These are phyloP conservation scores for Eupristina koningsbergeri DNA, from an alignment of 1,140 invertebrate genomes.

Conservation along the genomic window DNA sequence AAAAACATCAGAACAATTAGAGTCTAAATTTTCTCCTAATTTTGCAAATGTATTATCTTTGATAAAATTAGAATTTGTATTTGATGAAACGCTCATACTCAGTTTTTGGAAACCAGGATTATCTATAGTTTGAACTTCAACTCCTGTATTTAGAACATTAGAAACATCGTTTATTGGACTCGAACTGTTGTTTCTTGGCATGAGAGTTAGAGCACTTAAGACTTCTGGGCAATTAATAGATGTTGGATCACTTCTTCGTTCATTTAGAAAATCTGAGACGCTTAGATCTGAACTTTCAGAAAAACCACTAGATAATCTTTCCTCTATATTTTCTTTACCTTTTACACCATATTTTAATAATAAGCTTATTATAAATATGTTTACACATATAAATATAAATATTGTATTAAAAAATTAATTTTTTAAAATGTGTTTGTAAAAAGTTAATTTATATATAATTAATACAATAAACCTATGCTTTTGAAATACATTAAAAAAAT, in stretches of 20 bases:
- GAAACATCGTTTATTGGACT: constrained; percentile 58
- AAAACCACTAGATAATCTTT: constrained; percentile 63
- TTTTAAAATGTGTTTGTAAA: too few species aligned
- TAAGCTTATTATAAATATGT: too few species aligned
- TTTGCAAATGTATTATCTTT: constrained; percentile 59
- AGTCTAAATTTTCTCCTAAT: constrained; percentile 51
- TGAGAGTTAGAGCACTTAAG: constrained; percentile 64
- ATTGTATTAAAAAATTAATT: too few species aligned
- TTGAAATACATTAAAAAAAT: too few species aligned
- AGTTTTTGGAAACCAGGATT: constrained; percentile 68
- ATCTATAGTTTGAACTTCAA: constrained; percentile 67
- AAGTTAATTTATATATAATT: too few species aligned
- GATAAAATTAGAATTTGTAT: constrained; percentile 55
- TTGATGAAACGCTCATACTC: constrained; percentile 59
- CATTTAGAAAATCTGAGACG: constrained; percentile 63
- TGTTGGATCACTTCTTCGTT: constrained; percentile 56
- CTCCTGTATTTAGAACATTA: constrained; percentile 65
- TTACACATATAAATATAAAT: too few species aligned
- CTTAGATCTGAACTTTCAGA: constrained; percentile 62
- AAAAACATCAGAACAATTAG: constrained; percentile 58
- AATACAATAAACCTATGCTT: too few species aligned
- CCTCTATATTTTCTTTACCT: constrained; percentile 64
- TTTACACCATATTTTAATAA: neutral
- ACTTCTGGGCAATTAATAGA: constrained; percentile 66
- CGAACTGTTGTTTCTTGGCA: constrained; percentile 60